A percentile compares a stretch with the other conserved stretches of the same genome.
phyloP scores from a whole-genome alignment of 2,888 invertebrate species.

The Trilocha varians region DNA sequence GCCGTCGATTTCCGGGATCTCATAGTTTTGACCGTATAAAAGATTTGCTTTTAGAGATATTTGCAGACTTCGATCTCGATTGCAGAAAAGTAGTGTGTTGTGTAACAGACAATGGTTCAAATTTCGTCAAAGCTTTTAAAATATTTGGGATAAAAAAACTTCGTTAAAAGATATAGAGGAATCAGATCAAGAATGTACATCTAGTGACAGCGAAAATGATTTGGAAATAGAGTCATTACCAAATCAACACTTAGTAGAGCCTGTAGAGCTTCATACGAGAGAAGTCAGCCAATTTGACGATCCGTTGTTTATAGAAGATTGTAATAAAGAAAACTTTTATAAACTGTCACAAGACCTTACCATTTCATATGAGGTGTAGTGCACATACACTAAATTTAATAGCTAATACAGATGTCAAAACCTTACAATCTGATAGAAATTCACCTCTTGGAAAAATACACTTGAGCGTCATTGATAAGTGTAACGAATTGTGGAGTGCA shows the following conservation, averaged over 20 bases:
- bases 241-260: no score
- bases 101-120: conserved; percentile 10
- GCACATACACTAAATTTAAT: conserved; percentile 11
- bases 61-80: conserved; percentile 7
- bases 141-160: conserved; percentile 5
- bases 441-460: conserved; percentile 1
- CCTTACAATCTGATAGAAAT: background rate
- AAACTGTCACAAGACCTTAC: no score
- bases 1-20: conserved; percentile 10
- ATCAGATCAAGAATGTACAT: background rate
- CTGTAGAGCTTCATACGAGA: no score
- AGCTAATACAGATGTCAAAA: conserved; percentile 5
- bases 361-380: conserved; percentile 8
- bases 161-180: background rate
- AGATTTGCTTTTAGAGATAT: conserved; percentile 7
- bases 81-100: conserved; percentile 8
- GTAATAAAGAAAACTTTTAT: no score
- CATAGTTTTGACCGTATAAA: conserved; percentile 11
- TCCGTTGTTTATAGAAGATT: no score
- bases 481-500: no score
- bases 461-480: conserved; percentile 1
- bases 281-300: no score
- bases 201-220: conserved; percentile 1
- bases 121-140: conserved; percentile 11
- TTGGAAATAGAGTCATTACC: no score